A percentile compares a stretch with the other conserved stretches of the same genome.
phyloP scores from a whole-genome alignment of 2,113 vertebrate genomes.

The Gallinago paraguaiae region DNA sequence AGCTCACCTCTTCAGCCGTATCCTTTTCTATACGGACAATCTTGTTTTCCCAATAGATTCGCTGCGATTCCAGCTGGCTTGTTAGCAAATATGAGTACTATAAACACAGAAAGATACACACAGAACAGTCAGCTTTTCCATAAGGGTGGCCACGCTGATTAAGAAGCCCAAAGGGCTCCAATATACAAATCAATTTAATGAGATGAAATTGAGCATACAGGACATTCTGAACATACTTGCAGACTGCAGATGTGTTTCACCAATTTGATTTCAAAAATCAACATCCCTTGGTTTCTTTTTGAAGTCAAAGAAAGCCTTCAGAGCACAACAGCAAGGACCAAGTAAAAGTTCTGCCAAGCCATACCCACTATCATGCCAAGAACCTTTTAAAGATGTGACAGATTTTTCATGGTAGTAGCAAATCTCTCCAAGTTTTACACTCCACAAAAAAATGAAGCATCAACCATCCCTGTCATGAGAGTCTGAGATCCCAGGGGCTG shows the following conservation, averaged over 20 bases:
- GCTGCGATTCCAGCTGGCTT: constrained; percentile 96
- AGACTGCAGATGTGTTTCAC: background rate
- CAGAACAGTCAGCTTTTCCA: background rate
- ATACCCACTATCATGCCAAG: background rate
- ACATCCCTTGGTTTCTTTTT: background rate
- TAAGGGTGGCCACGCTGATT: background rate
- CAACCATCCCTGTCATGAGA: background rate
- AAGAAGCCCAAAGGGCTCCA: background rate
- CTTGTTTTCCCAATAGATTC: constrained; percentile 99
- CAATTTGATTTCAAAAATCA: background rate
- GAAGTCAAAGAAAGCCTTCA: background rate
- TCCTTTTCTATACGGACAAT: constrained; percentile 97
- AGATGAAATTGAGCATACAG: background rate
- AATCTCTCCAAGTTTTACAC: background rate
- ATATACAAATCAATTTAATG: background rate
- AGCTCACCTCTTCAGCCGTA: constrained; percentile 90
- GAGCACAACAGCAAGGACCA: background rate
- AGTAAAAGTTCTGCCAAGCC: background rate
- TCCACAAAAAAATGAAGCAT: background rate
- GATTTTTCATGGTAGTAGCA: background rate
- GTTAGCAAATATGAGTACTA: constrained; percentile 97
- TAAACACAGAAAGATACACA: background rate
- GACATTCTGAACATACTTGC: background rate
- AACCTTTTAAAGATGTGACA: background rate
- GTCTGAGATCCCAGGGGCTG: background rate